These are phyloP conservation scores for Hippocampus guttulatus DNA, from an alignment of 2,113 vertebrate genomes.

Conservation along the genomic window DNA sequence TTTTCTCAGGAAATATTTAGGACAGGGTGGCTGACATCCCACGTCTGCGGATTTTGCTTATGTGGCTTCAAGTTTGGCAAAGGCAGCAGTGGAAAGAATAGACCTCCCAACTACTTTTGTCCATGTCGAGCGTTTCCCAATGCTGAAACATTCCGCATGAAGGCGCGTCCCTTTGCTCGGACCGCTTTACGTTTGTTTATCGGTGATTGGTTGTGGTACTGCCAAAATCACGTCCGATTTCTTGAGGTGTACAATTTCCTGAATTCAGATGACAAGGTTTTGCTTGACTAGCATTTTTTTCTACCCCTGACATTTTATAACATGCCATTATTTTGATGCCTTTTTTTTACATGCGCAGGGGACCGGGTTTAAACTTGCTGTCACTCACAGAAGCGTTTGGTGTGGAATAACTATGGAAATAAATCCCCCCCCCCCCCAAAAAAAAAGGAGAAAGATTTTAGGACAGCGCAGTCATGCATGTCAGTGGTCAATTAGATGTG, in stretches of 20 bases:
- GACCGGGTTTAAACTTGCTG: slow-evolving; percentile 29
- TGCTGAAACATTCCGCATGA: background rate
- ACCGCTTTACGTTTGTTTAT: slow-evolving; percentile 15
- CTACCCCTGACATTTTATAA: slow-evolving; percentile 32
- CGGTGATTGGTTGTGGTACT: slow-evolving; percentile 5
- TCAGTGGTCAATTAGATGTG: slow-evolving; percentile 40
- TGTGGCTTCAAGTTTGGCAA: background rate
- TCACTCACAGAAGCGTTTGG: slow-evolving; percentile 24
- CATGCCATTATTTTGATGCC: slow-evolving; percentile 22
- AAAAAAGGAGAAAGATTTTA: slow-evolving; percentile 8
- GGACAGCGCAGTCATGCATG: slow-evolving; percentile 24
- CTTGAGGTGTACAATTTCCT: slow-evolving; percentile 19
- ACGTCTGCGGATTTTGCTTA: background rate
- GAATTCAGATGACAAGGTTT: slow-evolving; percentile 28
- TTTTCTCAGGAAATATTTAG: background rate
- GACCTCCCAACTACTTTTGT: background rate
- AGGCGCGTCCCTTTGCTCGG: background rate
- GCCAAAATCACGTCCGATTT: slow-evolving; percentile 27
- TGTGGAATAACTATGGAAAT: slow-evolving; percentile 15
- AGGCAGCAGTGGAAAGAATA: background rate
- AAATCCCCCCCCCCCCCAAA: background rate
- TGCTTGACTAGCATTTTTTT: slow-evolving; percentile 22
- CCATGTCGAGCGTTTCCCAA: background rate
- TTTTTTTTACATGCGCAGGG: slow-evolving; percentile 23
- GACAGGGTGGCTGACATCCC: background rate